Base-by-base conservation (phyloP, 2,113 vertebrate species). In the Tachuris rubrigastra region DNA sequence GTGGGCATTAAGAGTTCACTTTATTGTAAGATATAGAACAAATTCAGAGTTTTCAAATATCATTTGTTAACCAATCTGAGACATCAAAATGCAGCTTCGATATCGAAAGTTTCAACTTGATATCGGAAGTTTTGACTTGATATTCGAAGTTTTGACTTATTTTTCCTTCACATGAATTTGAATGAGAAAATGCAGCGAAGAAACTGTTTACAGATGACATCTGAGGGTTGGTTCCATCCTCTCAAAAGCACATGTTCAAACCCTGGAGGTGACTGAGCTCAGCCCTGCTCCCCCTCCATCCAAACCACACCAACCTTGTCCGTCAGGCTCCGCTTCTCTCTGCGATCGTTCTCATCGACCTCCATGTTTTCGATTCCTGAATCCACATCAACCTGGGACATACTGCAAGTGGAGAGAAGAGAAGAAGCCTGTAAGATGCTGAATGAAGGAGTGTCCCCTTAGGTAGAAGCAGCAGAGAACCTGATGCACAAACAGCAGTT, bases 351-450 rank as follows among this genome's bases (percentile, higher is more conserved):
- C 96, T 99, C 99, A 33, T 99, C 99, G 4, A 99, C 99, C 95
- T 99, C 99, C 99, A 99, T 99, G 94, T 99, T 99, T 97, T 99
- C 99, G 85, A 99, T 99, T 96, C 99, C 99, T 94, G 99, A 99
- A 98, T 99, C 99, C 97, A 99, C 99, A 96, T 99, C 99, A 97
- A 99, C 99, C 98, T 99, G 99, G 98, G 99, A 99, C 98, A 99
- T 99, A 95, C 99, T 99, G 96, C 17, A 96, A 96, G 89, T 6
- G 73, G 22, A 94, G 95, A 94, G 3, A 89, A 97, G 27, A 94
- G 46, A 9, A 35, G 9, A 9, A 37, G 12, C 7, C 28, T 31
- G 28, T 96, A 53, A 81, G 85, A 42, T 50, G 60, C 68, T 94
- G 66, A 76, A 13, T 60, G 27, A 84, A 73, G 17, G 23, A 50